Percentiles rank a stretch among this genome's conserved stretches.
Evolutionary conservation across 1,140 invertebrate genomes (phyloP).

Genomic region (Neoseiulus cucumeris): DNA sequence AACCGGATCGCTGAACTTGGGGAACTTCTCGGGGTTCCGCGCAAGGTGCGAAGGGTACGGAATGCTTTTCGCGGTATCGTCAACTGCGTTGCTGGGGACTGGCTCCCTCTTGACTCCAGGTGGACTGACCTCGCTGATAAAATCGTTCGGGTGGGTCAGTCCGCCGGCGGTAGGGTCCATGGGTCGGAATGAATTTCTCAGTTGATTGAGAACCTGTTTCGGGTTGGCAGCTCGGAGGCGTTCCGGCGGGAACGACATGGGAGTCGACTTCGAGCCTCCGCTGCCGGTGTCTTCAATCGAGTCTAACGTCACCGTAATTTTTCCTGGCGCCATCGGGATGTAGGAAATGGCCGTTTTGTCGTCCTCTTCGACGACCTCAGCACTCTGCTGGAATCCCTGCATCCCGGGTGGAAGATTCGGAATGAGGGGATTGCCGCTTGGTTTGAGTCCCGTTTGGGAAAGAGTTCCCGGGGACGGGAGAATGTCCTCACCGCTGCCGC

Average conservation of each 20-base stretch:
- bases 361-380: neutral
- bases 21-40: constrained; percentile 1
- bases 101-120: neutral
- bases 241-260: neutral
- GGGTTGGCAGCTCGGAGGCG: neutral
- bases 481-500: constrained; percentile 6
- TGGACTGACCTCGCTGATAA: neutral
- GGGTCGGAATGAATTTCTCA: constrained; percentile 1
- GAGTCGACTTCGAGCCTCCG: neutral
- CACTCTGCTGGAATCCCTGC: neutral
- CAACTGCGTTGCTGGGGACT: neutral
- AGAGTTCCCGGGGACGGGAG: neutral
- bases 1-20: neutral
- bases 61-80: neutral
- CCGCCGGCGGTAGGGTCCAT: neutral
- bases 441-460: constrained; percentile 2
- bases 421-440: neutral
- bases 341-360: constrained; percentile 2
- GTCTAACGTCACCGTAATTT: neutral
- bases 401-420: neutral
- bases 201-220: neutral
- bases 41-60: neutral
- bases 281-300: neutral
- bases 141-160: neutral
- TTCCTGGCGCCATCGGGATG: neutral